Conservation (phyloP, 2,888 invertebrate species). For the Choreutis nemorana region DNA sequence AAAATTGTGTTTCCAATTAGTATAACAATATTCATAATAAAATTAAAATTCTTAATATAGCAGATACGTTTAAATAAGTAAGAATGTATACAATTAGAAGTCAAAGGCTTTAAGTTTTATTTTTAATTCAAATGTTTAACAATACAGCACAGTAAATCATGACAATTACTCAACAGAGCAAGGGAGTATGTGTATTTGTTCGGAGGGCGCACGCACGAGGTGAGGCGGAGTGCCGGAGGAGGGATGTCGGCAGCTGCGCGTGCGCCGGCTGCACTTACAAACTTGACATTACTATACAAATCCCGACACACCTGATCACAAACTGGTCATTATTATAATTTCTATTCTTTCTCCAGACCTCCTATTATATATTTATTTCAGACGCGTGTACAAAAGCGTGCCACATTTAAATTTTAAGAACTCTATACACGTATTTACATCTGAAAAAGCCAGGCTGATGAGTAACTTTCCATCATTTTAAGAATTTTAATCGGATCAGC, state of each 20-base stretch:
- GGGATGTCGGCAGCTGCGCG: conserved; percentile 47
- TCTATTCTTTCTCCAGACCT: conserved; percentile 32
- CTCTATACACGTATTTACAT: too few species aligned
- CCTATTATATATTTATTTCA: conserved; percentile 20
- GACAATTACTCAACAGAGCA: conserved; percentile 28
- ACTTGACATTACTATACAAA: conserved; percentile 56
- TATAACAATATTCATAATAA: too few species aligned
- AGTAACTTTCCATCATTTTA: too few species aligned
- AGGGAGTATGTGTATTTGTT: conserved; percentile 39
- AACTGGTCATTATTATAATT: conserved; percentile 51
- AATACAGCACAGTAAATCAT: neutral
- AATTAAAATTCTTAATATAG: too few species aligned
- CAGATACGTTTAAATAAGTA: neutral
- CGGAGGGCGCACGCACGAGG: conserved; percentile 41
- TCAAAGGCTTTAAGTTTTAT: conserved; percentile 4
- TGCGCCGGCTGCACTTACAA: conserved; percentile 41
- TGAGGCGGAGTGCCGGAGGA: conserved; percentile 31
- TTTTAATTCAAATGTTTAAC: neutral
- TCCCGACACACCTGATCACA: conserved; percentile 58
- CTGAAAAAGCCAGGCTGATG: too few species aligned
- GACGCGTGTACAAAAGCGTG: conserved; percentile 25
- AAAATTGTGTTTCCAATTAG: too few species aligned
- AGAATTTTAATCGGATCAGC: too few species aligned
- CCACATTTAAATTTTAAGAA: conserved; percentile 17
- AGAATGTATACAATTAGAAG: conserved; percentile 3